Percentiles rank a stretch among this genome's conserved stretches.
Evolutionary conservation across 2,888 invertebrate species (phyloP).

Genomic region (Pammene fasciana): DNA sequence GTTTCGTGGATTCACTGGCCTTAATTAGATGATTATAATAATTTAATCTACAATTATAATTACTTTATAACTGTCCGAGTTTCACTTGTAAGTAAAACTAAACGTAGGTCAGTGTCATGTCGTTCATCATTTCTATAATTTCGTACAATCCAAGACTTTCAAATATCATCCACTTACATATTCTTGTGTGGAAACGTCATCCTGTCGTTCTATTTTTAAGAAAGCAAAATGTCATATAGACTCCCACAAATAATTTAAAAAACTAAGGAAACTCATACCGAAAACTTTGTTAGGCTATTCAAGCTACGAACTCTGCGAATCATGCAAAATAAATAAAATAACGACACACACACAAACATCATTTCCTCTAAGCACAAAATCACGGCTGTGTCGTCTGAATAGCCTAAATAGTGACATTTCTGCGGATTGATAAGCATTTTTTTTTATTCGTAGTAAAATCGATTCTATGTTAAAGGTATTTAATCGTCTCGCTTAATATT

Average conservation of each 20-base stretch:
- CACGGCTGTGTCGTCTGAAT: neutral
- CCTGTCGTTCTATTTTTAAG: too few relatives aligned
- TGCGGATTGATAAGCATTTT: neutral
- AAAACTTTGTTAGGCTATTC: neutral
- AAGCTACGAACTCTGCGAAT: neutral
- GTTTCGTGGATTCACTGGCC: constrained; percentile 35
- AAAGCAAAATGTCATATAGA: too few relatives aligned
- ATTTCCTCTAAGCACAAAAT: neutral
- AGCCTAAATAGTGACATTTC: neutral
- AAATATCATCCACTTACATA: too few relatives aligned
- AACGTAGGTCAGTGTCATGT: neutral
- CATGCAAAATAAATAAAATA: neutral
- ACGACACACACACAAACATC: neutral
- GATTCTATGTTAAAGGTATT: constrained; percentile 9
- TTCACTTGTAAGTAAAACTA: neutral
- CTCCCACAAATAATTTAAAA: too few relatives aligned
- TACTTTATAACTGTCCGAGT: constrained; percentile 6
- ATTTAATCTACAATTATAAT: constrained; percentile 15
- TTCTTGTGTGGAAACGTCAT: too few relatives aligned
- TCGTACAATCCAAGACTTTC: too few relatives aligned
- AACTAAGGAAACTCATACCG: neutral
- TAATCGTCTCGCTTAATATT: constrained; percentile 23
- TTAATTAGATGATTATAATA: constrained; percentile 28
- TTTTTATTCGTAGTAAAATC: neutral
- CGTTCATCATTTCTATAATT: too few relatives aligned